Evolutionary conservation across 2,113 vertebrate species (phyloP).

Genomic region (Nerophis ophidion): DNA sequence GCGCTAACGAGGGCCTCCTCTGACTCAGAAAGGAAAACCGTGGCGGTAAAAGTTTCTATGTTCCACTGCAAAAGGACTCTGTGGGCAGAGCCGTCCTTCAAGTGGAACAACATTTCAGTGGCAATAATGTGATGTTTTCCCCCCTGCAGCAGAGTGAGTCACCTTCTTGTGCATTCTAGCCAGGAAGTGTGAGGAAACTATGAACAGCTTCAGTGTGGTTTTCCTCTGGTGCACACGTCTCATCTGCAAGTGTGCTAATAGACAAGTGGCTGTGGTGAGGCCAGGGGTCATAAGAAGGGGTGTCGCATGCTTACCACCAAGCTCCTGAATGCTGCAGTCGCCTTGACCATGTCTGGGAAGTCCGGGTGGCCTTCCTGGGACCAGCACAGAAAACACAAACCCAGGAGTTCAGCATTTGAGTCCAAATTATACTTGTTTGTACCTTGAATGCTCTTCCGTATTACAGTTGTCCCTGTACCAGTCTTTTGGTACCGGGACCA

Average conservation of each 20-base stretch:
- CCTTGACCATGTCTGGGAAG: constrained; percentile 88
- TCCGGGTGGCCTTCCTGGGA: constrained; percentile 89
- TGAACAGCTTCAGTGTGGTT: constrained; percentile 5
- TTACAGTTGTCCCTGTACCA: too few species aligned
- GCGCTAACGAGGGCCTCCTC: constrained; percentile 41
- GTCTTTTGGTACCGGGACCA: too few species aligned
- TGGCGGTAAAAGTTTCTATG: constrained; percentile 37
- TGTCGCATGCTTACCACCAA: constrained; percentile 82
- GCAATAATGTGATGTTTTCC: constrained; percentile 1
- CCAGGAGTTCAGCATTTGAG: neutral
- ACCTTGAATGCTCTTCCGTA: too few species aligned
- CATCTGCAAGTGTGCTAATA: neutral
- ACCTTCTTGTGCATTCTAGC: constrained; percentile 28
- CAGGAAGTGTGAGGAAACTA: constrained; percentile 37
- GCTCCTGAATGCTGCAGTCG: constrained; percentile 79
- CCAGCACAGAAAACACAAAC: constrained; percentile 5
- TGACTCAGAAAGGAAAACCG: constrained; percentile 33
- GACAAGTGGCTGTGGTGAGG: too few species aligned
- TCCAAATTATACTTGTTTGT: neutral
- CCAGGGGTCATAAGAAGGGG: too few species aligned
- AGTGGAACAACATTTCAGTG: constrained; percentile 8
- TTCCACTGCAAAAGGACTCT: constrained; percentile 18
- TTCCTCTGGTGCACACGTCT: neutral
- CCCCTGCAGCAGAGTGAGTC: constrained; percentile 34
- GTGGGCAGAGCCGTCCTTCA: too few species aligned